Percentiles rank a stretch among this genome's conserved stretches.
phyloP scores from a whole-genome alignment of 2,113 vertebrate genomes.

The Limanda limanda region DNA sequence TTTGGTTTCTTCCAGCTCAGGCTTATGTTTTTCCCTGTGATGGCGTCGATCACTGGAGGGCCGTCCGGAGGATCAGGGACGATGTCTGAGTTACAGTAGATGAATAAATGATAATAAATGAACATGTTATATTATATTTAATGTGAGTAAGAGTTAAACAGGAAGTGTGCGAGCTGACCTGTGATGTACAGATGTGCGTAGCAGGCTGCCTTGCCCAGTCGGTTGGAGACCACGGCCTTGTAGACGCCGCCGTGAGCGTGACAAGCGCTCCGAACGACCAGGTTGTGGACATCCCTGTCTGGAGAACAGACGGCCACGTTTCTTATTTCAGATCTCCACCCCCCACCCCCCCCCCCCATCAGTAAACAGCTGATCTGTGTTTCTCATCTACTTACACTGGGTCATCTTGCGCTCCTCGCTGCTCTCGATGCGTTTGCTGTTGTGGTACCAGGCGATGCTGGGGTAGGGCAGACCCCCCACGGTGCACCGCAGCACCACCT shows the following conservation, averaged over 20 bases:
- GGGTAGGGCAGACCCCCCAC: slow-evolving; percentile 93
- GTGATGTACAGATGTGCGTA: slow-evolving; percentile 95
- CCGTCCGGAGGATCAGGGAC: slow-evolving; percentile 92
- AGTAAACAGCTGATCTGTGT: neutral
- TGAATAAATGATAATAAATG: neutral
- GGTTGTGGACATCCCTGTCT: slow-evolving; percentile 94
- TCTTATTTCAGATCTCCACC: slow-evolving; percentile 3
- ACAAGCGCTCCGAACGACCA: slow-evolving; percentile 87
- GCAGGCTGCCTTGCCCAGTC: slow-evolving; percentile 94
- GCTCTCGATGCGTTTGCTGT: slow-evolving; percentile 89
- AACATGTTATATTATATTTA: neutral
- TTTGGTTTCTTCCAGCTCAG: slow-evolving; percentile 91
- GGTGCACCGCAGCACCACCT: slow-evolving; percentile 89
- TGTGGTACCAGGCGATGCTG: slow-evolving; percentile 95
- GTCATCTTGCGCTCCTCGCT: slow-evolving; percentile 91
- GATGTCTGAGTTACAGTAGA: slow-evolving; percentile 82
- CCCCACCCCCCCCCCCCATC: neutral
- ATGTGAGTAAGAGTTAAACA: neutral
- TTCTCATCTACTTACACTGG: slow-evolving; percentile 86
- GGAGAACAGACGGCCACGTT: slow-evolving; percentile 52
- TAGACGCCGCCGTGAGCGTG: slow-evolving; percentile 93
- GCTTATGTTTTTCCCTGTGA: slow-evolving; percentile 89
- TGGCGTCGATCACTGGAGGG: slow-evolving; percentile 84
- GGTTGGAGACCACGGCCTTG: slow-evolving; percentile 95
- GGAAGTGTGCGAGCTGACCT: slow-evolving; percentile 74